Base-by-base conservation (phyloP, 2,888 invertebrate genomes). In the Torymus auratus region DNA sequence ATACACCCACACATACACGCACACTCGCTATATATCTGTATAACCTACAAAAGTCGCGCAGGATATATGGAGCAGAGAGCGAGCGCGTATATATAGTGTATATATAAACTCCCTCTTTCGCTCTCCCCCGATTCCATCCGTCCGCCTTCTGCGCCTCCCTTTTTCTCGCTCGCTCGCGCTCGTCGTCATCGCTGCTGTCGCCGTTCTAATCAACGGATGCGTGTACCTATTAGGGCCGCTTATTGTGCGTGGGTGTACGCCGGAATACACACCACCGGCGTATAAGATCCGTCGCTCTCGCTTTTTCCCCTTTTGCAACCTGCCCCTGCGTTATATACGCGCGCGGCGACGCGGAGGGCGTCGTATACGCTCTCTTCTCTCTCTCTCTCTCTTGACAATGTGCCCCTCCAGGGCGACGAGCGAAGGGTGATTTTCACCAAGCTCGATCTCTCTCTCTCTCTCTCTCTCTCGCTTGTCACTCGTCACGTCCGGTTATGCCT, bases 241-340 rank as follows among this genome's bases (percentile, higher is more conserved):
- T 85, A 89, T 89, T 90, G 89, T 89, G 88, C 89, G 90, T 89
- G 90, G 90, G 90, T 89, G 90, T 89, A 88, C 82, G 80, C 84
- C 82, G 82, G 50, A 71, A 71, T 61, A 60, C 14, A 52, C 72
- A 55, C 69, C 69, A 15, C 69, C 56, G 15, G 53, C 2, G 28
- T 17, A 71, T 83, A 82, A 84, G 83, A 84, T 83, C 85, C 84
- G 86, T 85, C 86, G 71, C 28, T 61, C 67, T 23, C 15, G 52
- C 14, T n/a, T 11, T 60, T 14, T 55, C 13, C 20, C 11, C 41
- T 41, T 61, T 73, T 14, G 72, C 72, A 77, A 77, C 81, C 77
- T 78, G 81, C 52, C 60, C 71, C 41, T 15, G 15, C 56, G 41
- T 17, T 41, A 41, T 41, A 41, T 41, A 41, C 41, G 41, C 41